These are phyloP conservation scores for Phalacrocorax brasilianus DNA, from an alignment of 2,113 vertebrate genomes.

Conservation along the genomic window DNA sequence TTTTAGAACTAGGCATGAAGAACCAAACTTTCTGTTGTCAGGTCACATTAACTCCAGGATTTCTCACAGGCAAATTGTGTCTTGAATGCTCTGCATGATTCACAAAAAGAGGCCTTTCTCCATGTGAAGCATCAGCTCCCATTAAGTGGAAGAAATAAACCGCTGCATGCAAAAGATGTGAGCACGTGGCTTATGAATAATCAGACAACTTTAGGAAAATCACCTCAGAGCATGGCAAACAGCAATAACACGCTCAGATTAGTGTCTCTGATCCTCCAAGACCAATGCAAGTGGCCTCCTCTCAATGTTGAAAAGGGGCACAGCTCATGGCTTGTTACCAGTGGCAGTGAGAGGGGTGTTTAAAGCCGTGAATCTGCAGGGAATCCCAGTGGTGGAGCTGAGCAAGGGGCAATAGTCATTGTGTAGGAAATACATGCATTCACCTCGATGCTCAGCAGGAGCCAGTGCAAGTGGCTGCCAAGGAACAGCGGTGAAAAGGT, in stretches of 20 bases:
- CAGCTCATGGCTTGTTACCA: neutral
- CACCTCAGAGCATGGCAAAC: neutral
- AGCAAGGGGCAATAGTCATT: neutral
- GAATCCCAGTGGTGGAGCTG: neutral
- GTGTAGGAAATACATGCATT: neutral
- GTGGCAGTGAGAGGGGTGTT: neutral
- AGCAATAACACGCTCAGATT: neutral
- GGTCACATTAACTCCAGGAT: slow-evolving; percentile 48
- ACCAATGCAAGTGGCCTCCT: neutral
- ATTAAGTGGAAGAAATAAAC: slow-evolving; percentile 36
- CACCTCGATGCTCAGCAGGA: neutral
- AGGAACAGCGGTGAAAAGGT: neutral
- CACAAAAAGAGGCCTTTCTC: neutral
- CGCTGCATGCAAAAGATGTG: neutral
- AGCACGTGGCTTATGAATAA: neutral
- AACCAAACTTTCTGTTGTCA: slow-evolving; percentile 56
- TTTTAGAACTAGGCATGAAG: slow-evolving; percentile 4
- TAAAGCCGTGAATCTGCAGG: neutral
- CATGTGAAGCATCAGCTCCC: slow-evolving; percentile 16
- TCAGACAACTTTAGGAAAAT: neutral
- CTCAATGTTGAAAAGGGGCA: neutral
- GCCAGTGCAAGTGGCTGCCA: neutral
- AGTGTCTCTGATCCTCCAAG: neutral
- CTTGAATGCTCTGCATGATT: neutral
- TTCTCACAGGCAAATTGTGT: slow-evolving; percentile 60